Conservation (phyloP, 2,113 vertebrate genomes). For the Microtus oregoni region DNA sequence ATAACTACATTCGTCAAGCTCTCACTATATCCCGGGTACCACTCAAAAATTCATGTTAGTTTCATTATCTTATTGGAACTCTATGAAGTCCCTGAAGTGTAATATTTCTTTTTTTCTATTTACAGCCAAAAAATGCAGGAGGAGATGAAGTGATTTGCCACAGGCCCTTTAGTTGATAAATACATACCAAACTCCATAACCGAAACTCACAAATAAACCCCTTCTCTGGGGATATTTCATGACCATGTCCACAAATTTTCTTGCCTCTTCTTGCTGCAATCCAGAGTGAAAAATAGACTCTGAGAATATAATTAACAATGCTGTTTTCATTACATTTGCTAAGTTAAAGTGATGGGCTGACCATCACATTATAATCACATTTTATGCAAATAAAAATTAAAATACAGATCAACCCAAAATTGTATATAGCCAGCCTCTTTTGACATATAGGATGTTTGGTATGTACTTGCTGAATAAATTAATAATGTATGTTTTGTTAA, state of each 20-base stretch:
- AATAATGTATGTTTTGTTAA: background rate
- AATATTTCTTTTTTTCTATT: background rate
- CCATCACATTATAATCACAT: background rate
- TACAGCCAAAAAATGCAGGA: background rate
- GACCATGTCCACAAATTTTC: background rate
- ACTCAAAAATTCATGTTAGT: background rate
- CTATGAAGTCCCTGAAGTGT: background rate
- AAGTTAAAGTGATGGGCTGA: background rate
- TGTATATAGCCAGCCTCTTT: background rate
- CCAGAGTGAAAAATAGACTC: background rate
- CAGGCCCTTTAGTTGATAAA: background rate
- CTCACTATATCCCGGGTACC: background rate
- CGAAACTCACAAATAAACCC: background rate
- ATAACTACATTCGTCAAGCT: slow-evolving; percentile 18
- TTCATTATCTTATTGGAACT: background rate
- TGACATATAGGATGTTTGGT: background rate
- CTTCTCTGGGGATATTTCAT: background rate
- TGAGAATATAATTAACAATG: background rate
- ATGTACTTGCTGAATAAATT: background rate
- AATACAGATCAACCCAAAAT: background rate
- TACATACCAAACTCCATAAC: background rate
- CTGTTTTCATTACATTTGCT: slow-evolving; percentile 7
- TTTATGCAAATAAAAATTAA: slow-evolving; percentile 43
- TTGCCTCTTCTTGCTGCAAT: background rate
- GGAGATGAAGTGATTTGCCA: background rate